Base-by-base conservation (phyloP, 2,113 vertebrate species). In the Sapayoa aenigma region DNA sequence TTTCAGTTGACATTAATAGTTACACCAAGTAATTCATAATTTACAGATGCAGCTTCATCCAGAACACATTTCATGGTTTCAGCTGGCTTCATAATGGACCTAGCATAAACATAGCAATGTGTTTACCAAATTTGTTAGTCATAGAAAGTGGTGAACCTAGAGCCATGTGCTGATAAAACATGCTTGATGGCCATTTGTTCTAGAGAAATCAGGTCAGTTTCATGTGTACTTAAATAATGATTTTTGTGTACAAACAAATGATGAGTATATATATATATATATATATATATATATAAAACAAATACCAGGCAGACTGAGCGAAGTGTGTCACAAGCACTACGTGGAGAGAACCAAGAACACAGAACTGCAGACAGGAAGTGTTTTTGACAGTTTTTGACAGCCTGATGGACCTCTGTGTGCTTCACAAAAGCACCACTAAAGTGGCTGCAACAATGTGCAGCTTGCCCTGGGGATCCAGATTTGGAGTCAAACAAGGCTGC, bases 251-350 rank as follows among this genome's bases (percentile, higher is more conserved):
- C 14, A 44, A 50, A 42, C 12, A 44, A 55, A 79, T 42, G 3
- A 31, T 50, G 28, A n/a, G n/a, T n/a, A n/a, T n/a, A n/a, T n/a
- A n/a, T n/a, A n/a, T n/a, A n/a, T n/a, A n/a, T n/a, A n/a, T n/a
- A n/a, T n/a, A n/a, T n/a, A n/a, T n/a, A n/a, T n/a, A 72, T 2
- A 8, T 31, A 39, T 20, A 37, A 42, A 58, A 22, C 31, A 62
- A 85, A 12, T 1, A 4, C 1, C 0, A 5, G 27, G 35, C 52
- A 52, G 53, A 25, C 16, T 6, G 44, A 63, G 19, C 5, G 31
- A 53, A 8, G 11, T 9, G n/a, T 31, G 44, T 37, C 66, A 46
- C 46, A 46, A 37, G 33, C 17, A 33, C 31, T 14, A 9, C 27
- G 27, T 12, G 25, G 5, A 52, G 28, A 71, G 47, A 76, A 22